Evolutionary conservation across 2,113 vertebrate genomes (phyloP).

Genomic region (Rhabdornis inornatus): DNA sequence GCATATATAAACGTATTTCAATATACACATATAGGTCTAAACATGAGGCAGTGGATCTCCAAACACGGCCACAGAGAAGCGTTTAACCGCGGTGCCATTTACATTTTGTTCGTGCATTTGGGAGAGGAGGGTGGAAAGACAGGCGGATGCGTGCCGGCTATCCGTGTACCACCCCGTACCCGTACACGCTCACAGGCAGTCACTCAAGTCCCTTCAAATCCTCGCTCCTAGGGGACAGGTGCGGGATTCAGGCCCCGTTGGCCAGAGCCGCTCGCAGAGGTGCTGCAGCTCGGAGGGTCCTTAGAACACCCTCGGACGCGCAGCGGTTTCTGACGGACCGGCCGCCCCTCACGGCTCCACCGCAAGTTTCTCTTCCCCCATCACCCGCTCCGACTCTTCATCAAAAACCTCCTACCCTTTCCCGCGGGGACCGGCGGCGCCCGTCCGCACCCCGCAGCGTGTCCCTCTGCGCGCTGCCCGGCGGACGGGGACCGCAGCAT

Average conservation of each 20-base stretch:
- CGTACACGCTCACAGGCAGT: neutral
- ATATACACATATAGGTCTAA: accelerated
- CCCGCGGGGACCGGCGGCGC: neutral
- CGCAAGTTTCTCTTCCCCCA: neutral
- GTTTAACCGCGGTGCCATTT: neutral
- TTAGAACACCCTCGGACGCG: neutral
- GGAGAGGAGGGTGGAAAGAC: neutral
- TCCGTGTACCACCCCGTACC: too few relatives aligned
- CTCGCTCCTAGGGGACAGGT: neutral
- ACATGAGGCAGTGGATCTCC: neutral
- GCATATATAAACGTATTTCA: neutral
- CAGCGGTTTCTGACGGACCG: neutral
- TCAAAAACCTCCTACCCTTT: neutral
- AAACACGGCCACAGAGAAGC: neutral
- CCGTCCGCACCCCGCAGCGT: accelerated
- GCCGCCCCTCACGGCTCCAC: neutral
- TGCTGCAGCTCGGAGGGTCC: neutral
- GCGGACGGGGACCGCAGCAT: neutral
- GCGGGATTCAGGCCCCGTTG: neutral
- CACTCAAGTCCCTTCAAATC: neutral
- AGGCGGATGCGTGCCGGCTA: neutral
- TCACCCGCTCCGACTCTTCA: neutral
- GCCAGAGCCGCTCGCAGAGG: neutral
- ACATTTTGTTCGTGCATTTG: neutral
- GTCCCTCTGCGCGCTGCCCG: neutral